Evolutionary conservation across 2,113 vertebrate genomes (phyloP), one percentile per base, ranked within the genome.

Genomic region (Phalacrocorax aristotelis): DNA sequence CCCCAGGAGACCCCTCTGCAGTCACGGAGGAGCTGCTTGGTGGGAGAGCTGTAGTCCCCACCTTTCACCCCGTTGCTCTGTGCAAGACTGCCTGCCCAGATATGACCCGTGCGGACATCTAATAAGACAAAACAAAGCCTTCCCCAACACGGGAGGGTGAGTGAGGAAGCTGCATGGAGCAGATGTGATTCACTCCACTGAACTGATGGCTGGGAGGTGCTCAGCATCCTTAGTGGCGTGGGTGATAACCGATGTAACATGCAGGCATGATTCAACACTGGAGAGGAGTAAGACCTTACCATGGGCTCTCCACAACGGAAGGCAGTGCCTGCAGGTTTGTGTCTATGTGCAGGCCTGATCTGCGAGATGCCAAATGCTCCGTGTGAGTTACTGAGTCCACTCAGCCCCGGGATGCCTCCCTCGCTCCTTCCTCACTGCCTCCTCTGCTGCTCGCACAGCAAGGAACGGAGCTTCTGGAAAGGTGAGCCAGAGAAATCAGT

Each of bases 91-190:
- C 30, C 52, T 54, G 49, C 71, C 49, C 36, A 29, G n/a, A 15
- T 14, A 25, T 0, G 1, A 52, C 8, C 23, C 0, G 0, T 8
- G 49, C 29, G 52, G 49, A 27, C 13, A 16, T 40, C 8, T 15
- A 22, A 14, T 30, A 36, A 17, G 38, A n/a, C 13, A 34, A 51
- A 76, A 10, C 40, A 18, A 13, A 82, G 15, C 36, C 40, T 76
- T 49, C 9, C 44, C 21, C 4, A 3, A 3, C 34, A 62, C 15
- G 44, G 51, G 44, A 71, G 71, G 30, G 22, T 29, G 55, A 51
- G 16, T 9, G 36, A 83, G 57, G 40, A 83, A 82, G 40, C 26
- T 2, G 1, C 9, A 9, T 5, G 19, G 44, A 40, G 36, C 60
- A 16, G 68, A 44, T 4, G 11, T 15, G 49, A 74, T 14, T 58